Percentiles rank a stretch among this genome's conserved stretches.
Conservation (phyloP, 2,113 vertebrate genomes). For the Stegostoma tigrinum region DNA sequence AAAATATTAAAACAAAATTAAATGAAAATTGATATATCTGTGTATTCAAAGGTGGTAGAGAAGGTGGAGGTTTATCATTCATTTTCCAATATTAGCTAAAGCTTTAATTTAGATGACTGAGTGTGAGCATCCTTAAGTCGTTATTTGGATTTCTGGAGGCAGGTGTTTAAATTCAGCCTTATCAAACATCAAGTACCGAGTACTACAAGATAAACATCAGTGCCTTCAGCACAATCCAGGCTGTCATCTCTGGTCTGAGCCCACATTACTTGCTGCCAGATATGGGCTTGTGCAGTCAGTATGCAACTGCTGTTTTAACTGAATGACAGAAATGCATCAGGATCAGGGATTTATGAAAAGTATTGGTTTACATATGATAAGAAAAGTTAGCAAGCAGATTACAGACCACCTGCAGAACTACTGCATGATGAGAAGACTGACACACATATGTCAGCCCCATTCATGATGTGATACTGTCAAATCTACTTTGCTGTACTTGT, state of each 20-base stretch:
- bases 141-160: constrained; percentile 57
- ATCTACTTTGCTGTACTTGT: neutral
- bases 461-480: neutral
- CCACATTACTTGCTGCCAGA: constrained; percentile 46
- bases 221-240: constrained; percentile 43
- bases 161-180: constrained; percentile 53
- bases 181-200: constrained; percentile 51
- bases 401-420: constrained; percentile 35
- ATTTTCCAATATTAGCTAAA: neutral
- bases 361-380: constrained; percentile 38
- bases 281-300: constrained; percentile 40
- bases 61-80: neutral
- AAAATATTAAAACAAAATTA: neutral
- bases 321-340: constrained; percentile 37
- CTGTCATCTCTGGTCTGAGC: constrained; percentile 43
- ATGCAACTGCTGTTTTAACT: constrained; percentile 33
- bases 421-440: constrained; percentile 5
- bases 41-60: neutral
- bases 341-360: constrained; percentile 11
- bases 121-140: constrained; percentile 24
- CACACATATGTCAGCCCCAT: constrained; percentile 6
- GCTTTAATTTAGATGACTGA: neutral
- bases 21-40: neutral
- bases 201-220: constrained; percentile 54
- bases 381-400: constrained; percentile 33